Percentiles rank a stretch among this genome's conserved stretches.
Conservation (phyloP, 2,888 invertebrate genomes). For the Rhagonycha fulva region DNA sequence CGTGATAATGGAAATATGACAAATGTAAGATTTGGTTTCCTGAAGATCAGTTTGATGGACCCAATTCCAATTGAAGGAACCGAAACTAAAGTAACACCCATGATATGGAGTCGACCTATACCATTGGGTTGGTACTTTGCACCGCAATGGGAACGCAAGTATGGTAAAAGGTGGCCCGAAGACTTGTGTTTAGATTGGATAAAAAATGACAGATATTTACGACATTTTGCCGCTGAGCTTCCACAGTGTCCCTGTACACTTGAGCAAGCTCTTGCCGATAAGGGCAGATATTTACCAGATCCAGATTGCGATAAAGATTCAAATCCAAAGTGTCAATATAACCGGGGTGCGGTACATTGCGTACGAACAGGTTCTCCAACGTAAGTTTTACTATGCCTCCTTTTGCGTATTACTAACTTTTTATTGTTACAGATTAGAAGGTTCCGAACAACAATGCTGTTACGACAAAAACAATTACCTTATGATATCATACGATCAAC, state of each 20-base stretch:
- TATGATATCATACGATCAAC: slow-evolving; percentile 94
- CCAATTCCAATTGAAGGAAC: slow-evolving; percentile 59
- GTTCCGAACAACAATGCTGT: slow-evolving; percentile 96
- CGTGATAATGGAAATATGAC: slow-evolving; percentile 70
- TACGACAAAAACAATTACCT: slow-evolving; percentile 91
- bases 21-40: slow-evolving; percentile 84
- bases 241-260: slow-evolving; percentile 90
- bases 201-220: slow-evolving; percentile 76
- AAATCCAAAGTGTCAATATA: slow-evolving; percentile 85
- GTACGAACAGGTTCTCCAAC: slow-evolving; percentile 89
- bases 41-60: slow-evolving; percentile 85
- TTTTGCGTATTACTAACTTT: neutral
- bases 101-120: slow-evolving; percentile 90
- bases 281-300: slow-evolving; percentile 91
- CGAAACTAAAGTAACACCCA: slow-evolving; percentile 48
- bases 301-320: slow-evolving; percentile 89
- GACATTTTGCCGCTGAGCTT: slow-evolving; percentile 84
- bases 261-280: slow-evolving; percentile 88
- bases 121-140: slow-evolving; percentile 93
- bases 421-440: slow-evolving; percentile 68
- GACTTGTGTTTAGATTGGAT: slow-evolving; percentile 90
- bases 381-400: slow-evolving; percentile 61
- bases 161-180: slow-evolving; percentile 83
- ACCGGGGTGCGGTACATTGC: slow-evolving; percentile 90
- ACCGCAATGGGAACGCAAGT: slow-evolving; percentile 82